These are phyloP conservation scores for Hypotaenidia philippensis DNA, from an alignment of 2,797 vertebrate species.

Conservation along the genomic window DNA sequence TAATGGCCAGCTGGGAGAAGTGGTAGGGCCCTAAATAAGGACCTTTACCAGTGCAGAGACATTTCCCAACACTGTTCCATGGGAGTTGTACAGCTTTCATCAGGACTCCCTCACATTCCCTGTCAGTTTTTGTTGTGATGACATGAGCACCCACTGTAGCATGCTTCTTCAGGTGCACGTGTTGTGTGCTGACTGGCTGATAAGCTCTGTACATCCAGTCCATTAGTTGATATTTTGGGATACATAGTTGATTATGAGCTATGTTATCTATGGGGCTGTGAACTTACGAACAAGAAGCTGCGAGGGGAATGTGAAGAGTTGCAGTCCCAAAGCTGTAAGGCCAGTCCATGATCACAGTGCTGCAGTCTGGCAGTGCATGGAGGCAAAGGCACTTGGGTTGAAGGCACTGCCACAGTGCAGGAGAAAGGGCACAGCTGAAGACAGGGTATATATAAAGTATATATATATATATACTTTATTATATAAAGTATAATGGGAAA, in stretches of 20 bases:
- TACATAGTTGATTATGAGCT: background rate
- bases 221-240: background rate
- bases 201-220: background rate
- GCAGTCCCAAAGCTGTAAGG: background rate
- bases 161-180: background rate
- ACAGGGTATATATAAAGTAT: no score
- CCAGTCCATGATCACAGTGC: background rate
- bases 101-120: background rate
- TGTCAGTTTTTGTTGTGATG: background rate
- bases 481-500: background rate
- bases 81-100: background rate
- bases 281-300: background rate
- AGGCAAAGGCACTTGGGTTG: background rate
- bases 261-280: background rate
- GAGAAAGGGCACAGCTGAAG: background rate
- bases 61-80: background rate
- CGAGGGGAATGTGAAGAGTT: background rate
- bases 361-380: background rate
- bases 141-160: background rate
- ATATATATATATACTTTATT: no score
- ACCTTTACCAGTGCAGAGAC: background rate
- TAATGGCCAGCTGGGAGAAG: background rate
- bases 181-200: background rate
- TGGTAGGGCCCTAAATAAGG: background rate
- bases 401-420: background rate